Base-by-base conservation (phyloP, 2,113 vertebrate species). In the Piaya cayana region DNA sequence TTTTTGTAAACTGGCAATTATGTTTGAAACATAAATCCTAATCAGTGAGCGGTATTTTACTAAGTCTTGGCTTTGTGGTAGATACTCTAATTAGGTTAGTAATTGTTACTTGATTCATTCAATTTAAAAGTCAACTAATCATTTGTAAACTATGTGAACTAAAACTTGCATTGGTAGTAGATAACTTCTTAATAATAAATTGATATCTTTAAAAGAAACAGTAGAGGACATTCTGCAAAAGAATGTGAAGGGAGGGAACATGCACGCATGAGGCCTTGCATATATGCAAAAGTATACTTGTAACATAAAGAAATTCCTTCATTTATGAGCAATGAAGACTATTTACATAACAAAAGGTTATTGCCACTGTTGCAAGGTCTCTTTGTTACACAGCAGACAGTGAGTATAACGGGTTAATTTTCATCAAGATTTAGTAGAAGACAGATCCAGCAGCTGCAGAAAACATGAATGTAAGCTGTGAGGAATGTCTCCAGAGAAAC, bases 401-500 rank as follows among this genome's bases (percentile, higher is more conserved):
- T n/a, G 74, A 71, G 52, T 20, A 67, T 22, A 21, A 68, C 3
- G 69, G 78, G 77, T 93, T 93, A 91, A 86, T 87, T 76, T 91
- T 84, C 81, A 43, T 58, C 5, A 4, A 58, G 58, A 58, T 71
- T 94, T 72, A 89, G 49, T 32, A 53, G 45, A 45, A 80, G 85
- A 79, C 63, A 90, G 75, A 92, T 69, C 58, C 79, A 78, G 39
- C 91, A 95, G 53, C 52, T 79, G 70, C 74, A 91, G 70, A 62
- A 85, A 68, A 75, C 25, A 27, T 6, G 27, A 78, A 49, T 62
- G n/a, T 87, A 82, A 95, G 42, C 65, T 81, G 30, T 65, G 89
- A 92, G 81, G 74, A 95, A 84, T 34, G 36, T 91, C 60, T 83
- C 74, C 39, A 42, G 81, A 91, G 84, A 93, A 90, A 82, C 11